These are phyloP conservation scores for Conus betulinus DNA, from an alignment of 1,140 invertebrate species.

Conservation along the genomic window DNA sequence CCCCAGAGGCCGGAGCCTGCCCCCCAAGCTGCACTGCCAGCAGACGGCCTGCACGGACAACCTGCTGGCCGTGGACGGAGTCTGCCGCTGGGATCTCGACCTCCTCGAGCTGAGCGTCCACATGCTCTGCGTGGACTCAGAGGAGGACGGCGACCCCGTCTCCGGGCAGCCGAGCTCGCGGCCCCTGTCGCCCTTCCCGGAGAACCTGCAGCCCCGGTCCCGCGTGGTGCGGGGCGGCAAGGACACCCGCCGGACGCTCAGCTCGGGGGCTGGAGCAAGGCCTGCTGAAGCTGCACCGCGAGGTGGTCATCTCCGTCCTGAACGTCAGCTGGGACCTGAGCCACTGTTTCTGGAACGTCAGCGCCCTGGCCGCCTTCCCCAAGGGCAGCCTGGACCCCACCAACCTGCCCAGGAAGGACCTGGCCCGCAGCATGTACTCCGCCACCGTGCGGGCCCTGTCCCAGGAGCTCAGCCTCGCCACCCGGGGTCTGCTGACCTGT, in stretches of 20 bases:
- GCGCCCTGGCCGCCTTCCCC: neutral
- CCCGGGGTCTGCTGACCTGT: too few species aligned
- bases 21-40: neutral
- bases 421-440: neutral
- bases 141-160: too few species aligned
- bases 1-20: neutral
- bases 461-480: too few species aligned
- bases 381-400: neutral
- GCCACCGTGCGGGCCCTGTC: neutral
- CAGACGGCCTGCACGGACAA: neutral
- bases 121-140: neutral
- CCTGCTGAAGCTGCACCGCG: neutral
- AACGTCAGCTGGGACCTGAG: neutral
- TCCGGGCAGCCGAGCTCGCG: neutral
- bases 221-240: neutral
- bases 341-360: neutral
- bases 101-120: neutral
- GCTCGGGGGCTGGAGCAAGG: neutral
- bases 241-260: neutral
- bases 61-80: neutral
- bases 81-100: neutral
- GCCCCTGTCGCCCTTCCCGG: neutral
- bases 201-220: neutral
- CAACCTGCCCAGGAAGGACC: neutral
- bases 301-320: neutral